These are phyloP conservation scores for Cryptocephalus moraei DNA, from an alignment of 2,888 invertebrate genomes.

Conservation along the genomic window DNA sequence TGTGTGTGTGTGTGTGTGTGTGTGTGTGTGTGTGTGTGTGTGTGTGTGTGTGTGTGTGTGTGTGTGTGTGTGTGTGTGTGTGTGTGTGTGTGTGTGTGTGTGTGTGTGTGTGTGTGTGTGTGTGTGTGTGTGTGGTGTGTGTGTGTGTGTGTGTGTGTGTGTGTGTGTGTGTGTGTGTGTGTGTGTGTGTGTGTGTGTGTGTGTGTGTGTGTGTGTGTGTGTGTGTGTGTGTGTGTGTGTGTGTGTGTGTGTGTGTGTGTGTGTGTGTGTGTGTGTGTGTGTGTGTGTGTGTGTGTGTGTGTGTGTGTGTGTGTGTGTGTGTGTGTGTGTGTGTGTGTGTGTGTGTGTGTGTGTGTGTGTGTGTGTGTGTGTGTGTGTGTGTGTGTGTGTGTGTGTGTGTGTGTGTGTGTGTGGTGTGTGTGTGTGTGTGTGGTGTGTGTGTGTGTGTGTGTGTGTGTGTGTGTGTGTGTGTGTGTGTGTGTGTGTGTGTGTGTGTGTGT, in stretches of 20 bases:
- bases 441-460: background rate
- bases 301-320: background rate
- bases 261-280: background rate
- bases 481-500: background rate
- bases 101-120: slow-evolving; percentile 1
- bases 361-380: background rate
- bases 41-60: background rate
- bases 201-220: background rate
- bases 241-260: slow-evolving; percentile 1
- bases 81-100: background rate
- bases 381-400: slow-evolving; percentile 1
- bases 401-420: background rate
- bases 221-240: background rate
- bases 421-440: background rate
- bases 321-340: background rate
- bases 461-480: background rate
- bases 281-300: background rate
- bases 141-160: background rate
- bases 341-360: background rate
- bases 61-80: background rate
- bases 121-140: background rate
- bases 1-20: slow-evolving; percentile 1
- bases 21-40: background rate
- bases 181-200: background rate
- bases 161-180: background rate